These are phyloP conservation scores for Eupithecia dodoneata DNA, from an alignment of 2,888 invertebrate genomes.

Conservation along the genomic window DNA sequence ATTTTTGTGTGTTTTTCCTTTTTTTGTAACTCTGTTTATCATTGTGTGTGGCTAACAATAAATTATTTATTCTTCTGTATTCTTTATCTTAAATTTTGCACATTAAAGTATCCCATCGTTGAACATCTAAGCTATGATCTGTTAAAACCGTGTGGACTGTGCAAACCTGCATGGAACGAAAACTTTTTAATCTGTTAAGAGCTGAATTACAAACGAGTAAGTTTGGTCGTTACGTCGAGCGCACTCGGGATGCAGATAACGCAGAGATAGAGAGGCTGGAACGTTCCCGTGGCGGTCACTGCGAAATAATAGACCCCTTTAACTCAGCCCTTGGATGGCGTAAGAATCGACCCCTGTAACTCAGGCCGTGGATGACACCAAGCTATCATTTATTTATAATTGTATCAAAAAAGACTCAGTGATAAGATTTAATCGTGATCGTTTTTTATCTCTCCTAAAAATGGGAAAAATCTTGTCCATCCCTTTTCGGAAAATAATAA, in stretches of 20 bases:
- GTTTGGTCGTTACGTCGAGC: conserved; percentile 36
- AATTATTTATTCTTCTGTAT: too few species aligned
- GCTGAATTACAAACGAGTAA: conserved; percentile 35
- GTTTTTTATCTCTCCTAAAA: too few species aligned
- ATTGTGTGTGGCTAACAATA: too few species aligned
- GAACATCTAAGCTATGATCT: background rate
- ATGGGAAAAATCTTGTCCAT: too few species aligned
- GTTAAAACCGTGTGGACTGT: conserved; percentile 10
- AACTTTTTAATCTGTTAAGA: conserved; percentile 42
- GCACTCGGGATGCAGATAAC: conserved; percentile 21
- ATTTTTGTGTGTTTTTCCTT: too few species aligned
- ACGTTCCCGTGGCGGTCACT: background rate
- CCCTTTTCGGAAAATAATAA: too few species aligned
- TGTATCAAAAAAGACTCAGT: too few species aligned
- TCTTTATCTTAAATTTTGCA: too few species aligned
- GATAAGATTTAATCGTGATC: too few species aligned
- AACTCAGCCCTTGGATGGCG: too few species aligned
- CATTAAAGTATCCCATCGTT: background rate
- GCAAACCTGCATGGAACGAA: conserved; percentile 26
- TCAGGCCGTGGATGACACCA: background rate
- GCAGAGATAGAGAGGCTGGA: background rate
- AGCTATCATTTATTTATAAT: too few species aligned
- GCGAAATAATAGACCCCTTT: background rate
- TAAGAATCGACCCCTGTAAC: background rate
- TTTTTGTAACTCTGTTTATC: too few species aligned